phyloP scores from a whole-genome alignment of 2,888 invertebrate genomes.

The Tetragonula carbonaria region DNA sequence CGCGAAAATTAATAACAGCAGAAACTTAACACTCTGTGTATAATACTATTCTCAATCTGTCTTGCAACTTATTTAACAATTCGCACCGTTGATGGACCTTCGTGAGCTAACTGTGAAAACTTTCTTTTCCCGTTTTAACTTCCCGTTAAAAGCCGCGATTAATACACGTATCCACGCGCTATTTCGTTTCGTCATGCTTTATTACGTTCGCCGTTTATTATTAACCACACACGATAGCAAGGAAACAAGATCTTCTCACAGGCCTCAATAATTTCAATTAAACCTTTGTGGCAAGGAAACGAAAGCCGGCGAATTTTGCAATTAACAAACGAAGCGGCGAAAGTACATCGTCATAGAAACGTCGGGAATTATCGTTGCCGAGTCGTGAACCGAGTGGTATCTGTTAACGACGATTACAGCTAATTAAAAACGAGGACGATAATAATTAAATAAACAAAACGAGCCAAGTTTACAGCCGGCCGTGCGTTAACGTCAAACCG shows the following conservation, averaged over 20 bases:
- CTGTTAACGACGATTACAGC: constrained; percentile 39
- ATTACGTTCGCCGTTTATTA: not conserved
- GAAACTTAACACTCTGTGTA: not conserved
- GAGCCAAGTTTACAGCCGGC: constrained; percentile 7
- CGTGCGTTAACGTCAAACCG: constrained; percentile 33
- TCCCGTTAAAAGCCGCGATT: not conserved
- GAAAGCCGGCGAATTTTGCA: not conserved
- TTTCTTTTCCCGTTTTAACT: not conserved
- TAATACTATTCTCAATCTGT: not conserved
- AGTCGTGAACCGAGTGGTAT: constrained; percentile 4
- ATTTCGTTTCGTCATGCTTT: not conserved
- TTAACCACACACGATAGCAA: not conserved
- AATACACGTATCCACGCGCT: not conserved
- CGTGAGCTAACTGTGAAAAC: not conserved
- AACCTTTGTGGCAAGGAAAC: not conserved
- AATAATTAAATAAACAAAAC: constrained; percentile 49
- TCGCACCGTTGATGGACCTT: not conserved
- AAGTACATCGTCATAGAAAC: not conserved
- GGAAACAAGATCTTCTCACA: not conserved
- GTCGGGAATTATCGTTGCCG: constrained; percentile 15
- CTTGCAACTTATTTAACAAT: not conserved
- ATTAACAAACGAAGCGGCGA: constrained; percentile 6
- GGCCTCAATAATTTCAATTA: not conserved
- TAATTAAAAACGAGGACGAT: constrained; percentile 42
- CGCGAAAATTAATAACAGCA: not conserved